Evolutionary conservation across 1,140 invertebrate species (phyloP).

Genomic region (Drosophila sucinea): DNA sequence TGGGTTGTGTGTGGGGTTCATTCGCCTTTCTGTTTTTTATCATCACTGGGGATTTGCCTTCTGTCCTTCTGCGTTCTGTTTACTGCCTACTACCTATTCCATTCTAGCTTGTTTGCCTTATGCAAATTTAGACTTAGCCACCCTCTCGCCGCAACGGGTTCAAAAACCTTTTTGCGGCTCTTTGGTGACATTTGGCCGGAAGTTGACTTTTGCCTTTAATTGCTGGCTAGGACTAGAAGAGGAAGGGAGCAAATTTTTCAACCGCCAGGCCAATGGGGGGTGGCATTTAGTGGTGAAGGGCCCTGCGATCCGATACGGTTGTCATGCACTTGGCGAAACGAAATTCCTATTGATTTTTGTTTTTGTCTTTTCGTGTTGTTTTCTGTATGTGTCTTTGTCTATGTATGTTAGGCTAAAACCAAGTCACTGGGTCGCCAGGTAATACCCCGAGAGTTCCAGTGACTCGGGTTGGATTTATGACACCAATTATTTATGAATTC

Average conservation of each 20-base stretch:
- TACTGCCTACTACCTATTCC: not conserved
- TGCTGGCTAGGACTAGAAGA: slow-evolving; percentile 35
- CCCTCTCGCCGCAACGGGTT: slow-evolving; percentile 44
- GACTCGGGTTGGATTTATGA: slow-evolving; percentile 60
- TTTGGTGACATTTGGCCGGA: slow-evolving; percentile 77
- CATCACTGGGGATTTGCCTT: not conserved
- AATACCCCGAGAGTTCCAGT: slow-evolving; percentile 15
- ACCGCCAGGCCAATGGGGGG: not conserved
- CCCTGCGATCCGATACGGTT: slow-evolving; percentile 28
- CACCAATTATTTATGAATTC: slow-evolving; percentile 81
- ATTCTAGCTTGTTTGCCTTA: slow-evolving; percentile 49
- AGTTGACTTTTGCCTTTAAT: slow-evolving; percentile 61
- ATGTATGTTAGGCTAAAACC: slow-evolving; percentile 32
- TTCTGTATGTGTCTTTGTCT: not conserved
- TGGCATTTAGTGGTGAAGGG: slow-evolving; percentile 10
- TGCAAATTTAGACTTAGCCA: slow-evolving; percentile 61
- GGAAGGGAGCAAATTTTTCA: not conserved
- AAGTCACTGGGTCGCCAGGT: slow-evolving; percentile 69
- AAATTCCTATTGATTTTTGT: slow-evolving; percentile 72
- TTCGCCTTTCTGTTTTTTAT: slow-evolving; percentile 43
- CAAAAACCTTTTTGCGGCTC: slow-evolving; percentile 69
- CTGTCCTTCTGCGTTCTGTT: not conserved
- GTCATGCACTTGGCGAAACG: slow-evolving; percentile 63
- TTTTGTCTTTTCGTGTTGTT: slow-evolving; percentile 33
- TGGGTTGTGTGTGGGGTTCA: slow-evolving; percentile 32